Evolutionary conservation across 2,888 invertebrate genomes (phyloP), one percentile per base, ranked within the genome.

Genomic region (Eulithis testata): DNA sequence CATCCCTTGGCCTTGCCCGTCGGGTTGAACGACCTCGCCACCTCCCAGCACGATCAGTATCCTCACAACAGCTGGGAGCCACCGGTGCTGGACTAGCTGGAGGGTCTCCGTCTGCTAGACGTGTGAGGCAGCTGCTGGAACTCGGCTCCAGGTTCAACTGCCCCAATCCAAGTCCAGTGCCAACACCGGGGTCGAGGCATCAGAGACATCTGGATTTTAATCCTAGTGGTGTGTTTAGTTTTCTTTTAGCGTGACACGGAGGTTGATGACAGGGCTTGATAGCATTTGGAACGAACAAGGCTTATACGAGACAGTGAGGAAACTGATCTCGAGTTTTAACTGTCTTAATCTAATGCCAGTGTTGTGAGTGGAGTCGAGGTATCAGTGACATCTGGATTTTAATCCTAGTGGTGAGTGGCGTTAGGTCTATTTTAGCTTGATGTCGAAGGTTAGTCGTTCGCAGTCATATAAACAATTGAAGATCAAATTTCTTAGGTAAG

Each of bases 191-290:
- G 63, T 96, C 97, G 12, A 95, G 97, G 59, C 94, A 97, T 80
- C 96, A 97, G 69, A 94, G 96, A 80, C 96, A 96, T 86, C 94
- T 98, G 74, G 97, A 98, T 87, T 97, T 98, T 76, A 98, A 98
- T 94, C 97, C 97, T 80, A 97, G 97, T 81, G 97, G 96, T 96
- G 11, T 12, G 7, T 4, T 49, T 43, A 21, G 9, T 14, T 53
- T 11, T 60, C 0, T 4, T 31, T 66, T 60, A 27, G 40, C 14
- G 8, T 53, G 12, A 40, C 52, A 27, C 21, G 21, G 21, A 21
- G 31, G 31, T 50, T 50, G 50, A 37, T 2, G 5, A 7, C 37
- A 7, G 21, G 8, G 6, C 2, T 21, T 21, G 21, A 21, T 21
- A 21, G 2, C 21, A 21, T 21, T 21, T 21, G 21, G 21, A 21